Percentiles rank a stretch among this genome's conserved stretches.
Conservation (phyloP, 2,113 vertebrate genomes). For the Suncus etruscus region DNA sequence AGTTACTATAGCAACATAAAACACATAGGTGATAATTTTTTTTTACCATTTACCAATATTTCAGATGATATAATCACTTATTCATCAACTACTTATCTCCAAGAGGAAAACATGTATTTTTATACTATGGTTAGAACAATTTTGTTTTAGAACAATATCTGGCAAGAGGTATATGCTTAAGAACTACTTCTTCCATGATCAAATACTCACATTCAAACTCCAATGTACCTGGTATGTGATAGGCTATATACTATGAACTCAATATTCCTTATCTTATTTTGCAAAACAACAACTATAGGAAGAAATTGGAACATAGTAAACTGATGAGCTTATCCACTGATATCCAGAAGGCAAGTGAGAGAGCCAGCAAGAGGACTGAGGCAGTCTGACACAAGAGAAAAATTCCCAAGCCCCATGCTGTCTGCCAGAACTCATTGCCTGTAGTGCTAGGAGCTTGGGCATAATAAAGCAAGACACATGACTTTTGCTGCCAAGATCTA, state of each 20-base stretch:
- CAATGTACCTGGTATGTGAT: not conserved
- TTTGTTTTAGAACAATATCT: not conserved
- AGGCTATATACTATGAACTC: not conserved
- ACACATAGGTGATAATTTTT: not conserved
- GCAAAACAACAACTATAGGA: not conserved
- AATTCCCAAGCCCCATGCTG: not conserved
- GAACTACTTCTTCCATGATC: not conserved
- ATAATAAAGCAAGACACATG: not conserved
- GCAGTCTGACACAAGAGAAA: not conserved
- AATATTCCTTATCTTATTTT: not conserved
- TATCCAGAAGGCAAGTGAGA: not conserved
- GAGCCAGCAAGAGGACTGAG: not conserved
- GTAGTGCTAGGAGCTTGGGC: not conserved
- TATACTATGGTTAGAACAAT: too few relatives aligned
- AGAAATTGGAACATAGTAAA: not conserved
- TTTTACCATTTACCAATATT: conserved; percentile 19
- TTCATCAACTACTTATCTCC: not conserved
- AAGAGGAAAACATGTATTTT: not conserved
- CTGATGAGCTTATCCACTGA: not conserved
- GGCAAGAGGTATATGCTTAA: not conserved
- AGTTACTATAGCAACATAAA: not conserved
- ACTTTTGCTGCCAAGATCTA: not conserved
- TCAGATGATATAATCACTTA: not conserved
- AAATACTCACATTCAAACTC: not conserved
- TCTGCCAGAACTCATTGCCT: too few relatives aligned